Percentiles rank a stretch among this genome's conserved stretches.
These are phyloP conservation scores for Lymantria monacha DNA, from an alignment of 2,888 invertebrate species.

Conservation along the genomic window DNA sequence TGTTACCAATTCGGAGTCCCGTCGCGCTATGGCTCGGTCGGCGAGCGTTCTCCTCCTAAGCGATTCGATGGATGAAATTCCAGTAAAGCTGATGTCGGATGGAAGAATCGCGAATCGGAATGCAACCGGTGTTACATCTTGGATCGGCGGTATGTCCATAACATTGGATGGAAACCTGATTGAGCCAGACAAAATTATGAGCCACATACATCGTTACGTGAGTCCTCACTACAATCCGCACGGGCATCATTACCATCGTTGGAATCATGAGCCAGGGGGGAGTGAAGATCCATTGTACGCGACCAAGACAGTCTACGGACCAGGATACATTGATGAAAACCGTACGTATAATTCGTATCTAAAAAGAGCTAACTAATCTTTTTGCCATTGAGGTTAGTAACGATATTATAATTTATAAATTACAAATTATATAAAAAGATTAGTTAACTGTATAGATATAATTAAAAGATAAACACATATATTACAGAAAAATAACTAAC, in stretches of 20 bases:
- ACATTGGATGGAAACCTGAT: conserved; percentile 79
- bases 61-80: conserved; percentile 78
- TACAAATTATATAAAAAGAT: conserved; percentile 45
- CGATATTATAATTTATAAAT: background rate
- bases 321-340: conserved; percentile 79
- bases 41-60: conserved; percentile 70
- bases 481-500: conserved; percentile 56
- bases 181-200: conserved; percentile 77
- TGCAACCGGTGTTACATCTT: conserved; percentile 68
- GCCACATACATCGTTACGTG: conserved; percentile 75
- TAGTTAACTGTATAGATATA: conserved; percentile 51
- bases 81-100: conserved; percentile 81
- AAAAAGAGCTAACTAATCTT: conserved; percentile 42
- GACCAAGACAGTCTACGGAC: conserved; percentile 82
- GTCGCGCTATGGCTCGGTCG: conserved; percentile 70
- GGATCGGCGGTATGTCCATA: conserved; percentile 81
- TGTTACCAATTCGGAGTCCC: conserved; percentile 55
- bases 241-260: conserved; percentile 75
- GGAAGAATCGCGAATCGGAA: conserved; percentile 72
- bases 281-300: conserved; percentile 76
- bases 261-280: conserved; percentile 78
- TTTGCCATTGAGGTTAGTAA: conserved; percentile 6
- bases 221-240: conserved; percentile 80
- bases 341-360: conserved; percentile 71
- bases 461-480: conserved; percentile 35